Evolutionary conservation across 1,140 invertebrate species (phyloP), one percentile per base, ranked within the genome.

Genomic region (Hormaphis cornu): DNA sequence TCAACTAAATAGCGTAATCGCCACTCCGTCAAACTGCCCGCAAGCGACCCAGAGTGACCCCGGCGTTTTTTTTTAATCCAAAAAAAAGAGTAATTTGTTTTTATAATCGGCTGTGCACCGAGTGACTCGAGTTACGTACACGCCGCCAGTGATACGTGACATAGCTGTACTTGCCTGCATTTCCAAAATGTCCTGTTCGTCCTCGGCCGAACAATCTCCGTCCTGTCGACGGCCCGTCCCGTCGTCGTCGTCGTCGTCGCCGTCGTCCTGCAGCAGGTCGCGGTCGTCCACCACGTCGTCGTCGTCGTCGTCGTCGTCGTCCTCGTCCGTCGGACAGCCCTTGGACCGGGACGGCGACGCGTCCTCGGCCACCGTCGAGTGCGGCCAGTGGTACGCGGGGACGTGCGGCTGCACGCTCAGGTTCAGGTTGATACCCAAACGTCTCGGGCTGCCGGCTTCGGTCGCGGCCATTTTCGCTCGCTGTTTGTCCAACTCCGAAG

Each of bases 111-210:
- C n/a, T n/a, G n/a, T n/a, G n/a, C n/a, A n/a, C n/a, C n/a, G n/a
- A n/a, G n/a, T n/a, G n/a, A n/a, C n/a, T n/a, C n/a, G n/a, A n/a
- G n/a, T n/a, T n/a, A n/a, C n/a, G n/a, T n/a, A n/a, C n/a, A n/a
- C n/a, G n/a, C n/a, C n/a, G n/a, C n/a, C n/a, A n/a, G n/a, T n/a
- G n/a, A n/a, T n/a, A n/a, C n/a, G n/a, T n/a, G n/a, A n/a, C n/a
- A n/a, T n/a, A n/a, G n/a, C n/a, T n/a, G n/a, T n/a, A n/a, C n/a
- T 30, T 61, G 50, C 61, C 61, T 66, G 61, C 61, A 66, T 66
- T 46, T 66, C 61, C 18, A 66, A 35, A 33, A 66, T 66, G 14
- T 66, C 61, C 8, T 66, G 44, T 20, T 66, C 61, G 2, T 66
- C 61, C 18, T 66, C 61, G 12, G 61, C 44, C 1, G 61, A 48